phyloP scores from a whole-genome alignment of 2,888 invertebrate species.

The Rhyacophila evoluta region DNA sequence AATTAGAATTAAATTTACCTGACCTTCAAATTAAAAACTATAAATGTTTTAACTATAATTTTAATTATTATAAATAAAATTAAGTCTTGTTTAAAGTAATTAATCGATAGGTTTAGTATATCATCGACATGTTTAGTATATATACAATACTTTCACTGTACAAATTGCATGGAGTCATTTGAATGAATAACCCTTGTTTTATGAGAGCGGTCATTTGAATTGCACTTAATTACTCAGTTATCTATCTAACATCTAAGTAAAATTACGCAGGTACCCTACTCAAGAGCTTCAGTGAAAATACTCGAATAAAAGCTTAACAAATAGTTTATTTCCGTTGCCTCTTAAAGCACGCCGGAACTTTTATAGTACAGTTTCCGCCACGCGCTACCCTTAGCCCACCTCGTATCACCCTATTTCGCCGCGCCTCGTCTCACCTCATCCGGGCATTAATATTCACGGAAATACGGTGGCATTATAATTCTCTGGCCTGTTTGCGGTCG shows the following conservation, averaged over 20 bases:
- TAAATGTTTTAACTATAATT: too few relatives aligned
- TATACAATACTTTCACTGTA: too few relatives aligned
- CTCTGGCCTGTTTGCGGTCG: slow-evolving; percentile 47
- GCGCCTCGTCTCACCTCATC: slow-evolving; percentile 9
- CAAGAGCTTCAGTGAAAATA: neutral
- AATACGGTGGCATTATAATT: slow-evolving; percentile 48
- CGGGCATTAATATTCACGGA: slow-evolving; percentile 46
- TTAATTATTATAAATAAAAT: too few relatives aligned
- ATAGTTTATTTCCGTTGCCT: neutral
- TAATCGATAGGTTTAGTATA: too few relatives aligned
- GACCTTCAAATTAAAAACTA: too few relatives aligned
- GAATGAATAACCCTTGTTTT: too few relatives aligned
- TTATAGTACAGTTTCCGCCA: neutral
- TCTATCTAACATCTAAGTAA: neutral
- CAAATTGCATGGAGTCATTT: too few relatives aligned
- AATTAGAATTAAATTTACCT: too few relatives aligned
- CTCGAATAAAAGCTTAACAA: neutral
- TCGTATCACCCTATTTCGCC: neutral
- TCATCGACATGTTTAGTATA: too few relatives aligned
- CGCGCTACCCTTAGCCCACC: neutral
- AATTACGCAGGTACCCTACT: neutral
- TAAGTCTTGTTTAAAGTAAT: too few relatives aligned
- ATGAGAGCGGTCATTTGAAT: neutral
- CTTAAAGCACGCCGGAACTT: neutral
- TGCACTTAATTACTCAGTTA: neutral